Percentiles rank a stretch among this genome's conserved stretches.
phyloP scores from a whole-genome alignment of 2,113 vertebrate genomes.

The Marmota flaviventris region DNA sequence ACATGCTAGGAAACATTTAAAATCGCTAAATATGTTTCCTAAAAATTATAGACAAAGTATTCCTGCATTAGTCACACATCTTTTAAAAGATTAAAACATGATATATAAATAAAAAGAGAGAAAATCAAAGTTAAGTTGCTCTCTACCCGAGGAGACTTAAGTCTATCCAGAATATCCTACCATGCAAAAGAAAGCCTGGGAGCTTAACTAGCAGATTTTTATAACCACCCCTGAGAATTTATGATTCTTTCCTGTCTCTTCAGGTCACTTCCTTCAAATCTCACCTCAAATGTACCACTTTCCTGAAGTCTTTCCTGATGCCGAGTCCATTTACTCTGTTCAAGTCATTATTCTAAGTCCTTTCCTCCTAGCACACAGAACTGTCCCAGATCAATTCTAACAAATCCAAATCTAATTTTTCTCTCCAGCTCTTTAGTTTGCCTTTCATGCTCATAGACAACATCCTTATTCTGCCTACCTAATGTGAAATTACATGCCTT shows the following conservation, averaged over 20 bases:
- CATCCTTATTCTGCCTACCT: neutral
- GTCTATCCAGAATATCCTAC: neutral
- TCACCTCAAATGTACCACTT: neutral
- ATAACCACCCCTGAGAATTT: neutral
- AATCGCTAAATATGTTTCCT: constrained; percentile 45
- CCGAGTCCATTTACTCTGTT: neutral
- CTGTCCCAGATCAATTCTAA: neutral
- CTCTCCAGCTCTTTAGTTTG: neutral
- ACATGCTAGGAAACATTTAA: neutral
- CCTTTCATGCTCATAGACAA: neutral
- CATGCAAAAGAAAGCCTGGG: neutral
- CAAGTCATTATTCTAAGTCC: neutral
- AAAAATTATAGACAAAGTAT: constrained; percentile 14
- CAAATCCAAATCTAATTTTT: neutral
- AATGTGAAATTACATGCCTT: neutral
- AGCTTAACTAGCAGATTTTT: neutral
- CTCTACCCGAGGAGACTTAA: neutral
- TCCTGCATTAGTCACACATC: neutral
- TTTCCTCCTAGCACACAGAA: neutral
- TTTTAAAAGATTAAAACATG: neutral
- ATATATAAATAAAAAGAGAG: neutral
- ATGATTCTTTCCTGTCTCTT: neutral
- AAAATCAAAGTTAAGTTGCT: neutral
- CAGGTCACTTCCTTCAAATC: neutral
- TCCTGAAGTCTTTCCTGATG: neutral